Percentiles rank a stretch among this genome's conserved stretches.
phyloP scores from a whole-genome alignment of 2,113 vertebrate genomes.

The Prunella fulvescens region DNA sequence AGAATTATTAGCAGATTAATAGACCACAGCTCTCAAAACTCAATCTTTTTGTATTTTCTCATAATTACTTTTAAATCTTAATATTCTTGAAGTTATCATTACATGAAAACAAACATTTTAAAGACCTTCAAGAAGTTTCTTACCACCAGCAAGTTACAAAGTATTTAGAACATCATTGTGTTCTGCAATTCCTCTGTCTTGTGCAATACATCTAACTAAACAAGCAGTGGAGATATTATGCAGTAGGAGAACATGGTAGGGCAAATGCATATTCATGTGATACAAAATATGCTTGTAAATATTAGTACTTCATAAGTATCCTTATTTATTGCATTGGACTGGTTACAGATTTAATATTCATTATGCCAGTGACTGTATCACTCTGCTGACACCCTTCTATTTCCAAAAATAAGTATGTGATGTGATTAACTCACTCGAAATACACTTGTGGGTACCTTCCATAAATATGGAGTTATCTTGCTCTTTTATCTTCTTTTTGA shows the following conservation, averaged over 20 bases:
- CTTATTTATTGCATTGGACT: neutral
- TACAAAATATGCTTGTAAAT: neutral
- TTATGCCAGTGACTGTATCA: neutral
- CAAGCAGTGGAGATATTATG: neutral
- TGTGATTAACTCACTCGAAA: neutral
- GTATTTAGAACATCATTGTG: neutral
- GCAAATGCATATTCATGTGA: neutral
- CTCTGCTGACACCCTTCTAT: neutral
- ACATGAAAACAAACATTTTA: neutral
- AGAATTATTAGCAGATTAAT: neutral
- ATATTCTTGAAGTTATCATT: neutral
- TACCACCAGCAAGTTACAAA: neutral
- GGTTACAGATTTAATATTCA: neutral
- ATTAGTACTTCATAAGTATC: neutral
- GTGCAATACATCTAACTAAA: neutral
- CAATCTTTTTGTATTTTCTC: neutral
- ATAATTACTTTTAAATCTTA: neutral
- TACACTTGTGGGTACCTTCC: neutral
- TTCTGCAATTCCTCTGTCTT: neutral
- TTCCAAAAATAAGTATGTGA: constrained; percentile 13
- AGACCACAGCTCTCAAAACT: neutral
- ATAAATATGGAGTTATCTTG: neutral
- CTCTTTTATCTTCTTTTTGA: neutral
- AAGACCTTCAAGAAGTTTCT: neutral
- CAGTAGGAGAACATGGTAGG: neutral